Base-by-base conservation (phyloP, 2,113 vertebrate species). In the Equus quagga region DNA sequence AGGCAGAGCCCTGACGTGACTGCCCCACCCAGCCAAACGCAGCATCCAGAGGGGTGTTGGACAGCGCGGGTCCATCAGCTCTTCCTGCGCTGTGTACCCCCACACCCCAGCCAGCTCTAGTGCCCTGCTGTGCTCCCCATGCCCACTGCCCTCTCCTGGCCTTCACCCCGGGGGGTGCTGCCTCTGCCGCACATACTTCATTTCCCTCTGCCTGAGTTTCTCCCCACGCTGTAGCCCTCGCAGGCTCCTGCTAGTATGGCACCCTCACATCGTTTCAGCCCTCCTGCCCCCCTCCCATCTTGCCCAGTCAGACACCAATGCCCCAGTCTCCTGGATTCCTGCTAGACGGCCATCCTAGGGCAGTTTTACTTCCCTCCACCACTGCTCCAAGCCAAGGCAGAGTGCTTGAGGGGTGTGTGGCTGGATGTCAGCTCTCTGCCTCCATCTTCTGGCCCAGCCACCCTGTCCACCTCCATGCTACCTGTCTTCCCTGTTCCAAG, bases 51-150 rank as follows among this genome's bases (percentile, higher is more conserved):
- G 41, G 8, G 24, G 44, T 28, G n/a, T 17, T 9, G 49, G 28
- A 6, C 19, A 17, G 19, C 26, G 17, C 2, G 4, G 56, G 8
- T 36, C 44, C 24, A 0, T 54, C 60, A 78, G 31, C 36, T 49
- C 23, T 46, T 79, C n/a, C 73, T 26, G 3, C 3, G 1, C 18
- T 24, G 2, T 24, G 36, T 41, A 41, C 79, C 36, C 3, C 51
- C 18, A 8, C 0, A 7, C 14, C 60, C 0, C 51, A 54, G 13
- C 13, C 13, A 14, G 0, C 60, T 4, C 11, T 41, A 64, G 72
- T 3, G 36, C 19, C 49, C 65, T 56, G 31, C 44, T 51, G 3
- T 49, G 31, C 67, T 46, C 84, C 12, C 36, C 46, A 3, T 19
- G 23, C 7, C 96, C 36, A 28, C 65, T 3, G 41, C 41, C 49